Evolutionary conservation across 2,113 vertebrate species (phyloP).

Genomic region (Myrmophylax atrothorax): DNA sequence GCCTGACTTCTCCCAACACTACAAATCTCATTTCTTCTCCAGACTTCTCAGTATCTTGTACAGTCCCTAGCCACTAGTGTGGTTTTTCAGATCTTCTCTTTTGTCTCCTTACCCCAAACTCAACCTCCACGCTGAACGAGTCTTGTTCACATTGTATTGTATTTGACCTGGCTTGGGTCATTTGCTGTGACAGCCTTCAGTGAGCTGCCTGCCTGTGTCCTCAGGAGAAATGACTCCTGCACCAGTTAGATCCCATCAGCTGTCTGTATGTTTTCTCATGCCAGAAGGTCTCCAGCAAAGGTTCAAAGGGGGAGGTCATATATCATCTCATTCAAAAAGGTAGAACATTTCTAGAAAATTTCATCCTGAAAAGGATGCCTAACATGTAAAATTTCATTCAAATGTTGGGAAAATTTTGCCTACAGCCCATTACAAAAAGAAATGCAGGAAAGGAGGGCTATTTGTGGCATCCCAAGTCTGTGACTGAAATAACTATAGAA

Average conservation of each 20-base stretch:
- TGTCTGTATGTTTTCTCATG: background rate
- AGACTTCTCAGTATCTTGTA: background rate
- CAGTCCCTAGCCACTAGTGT: too few species aligned
- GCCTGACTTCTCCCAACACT: background rate
- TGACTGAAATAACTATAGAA: background rate
- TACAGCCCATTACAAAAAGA: background rate
- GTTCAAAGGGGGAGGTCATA: accelerated
- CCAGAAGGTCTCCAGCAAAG: background rate
- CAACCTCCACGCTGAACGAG: background rate
- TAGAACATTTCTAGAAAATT: background rate
- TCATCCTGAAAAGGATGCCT: background rate
- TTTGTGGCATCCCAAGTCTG: background rate
- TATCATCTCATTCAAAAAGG: background rate
- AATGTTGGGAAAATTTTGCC: background rate
- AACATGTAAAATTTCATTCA: background rate
- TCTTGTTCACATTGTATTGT: background rate
- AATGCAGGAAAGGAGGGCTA: background rate
- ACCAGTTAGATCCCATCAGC: background rate
- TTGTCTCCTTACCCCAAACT: background rate
- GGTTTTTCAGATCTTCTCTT: background rate
- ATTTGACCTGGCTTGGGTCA: background rate
- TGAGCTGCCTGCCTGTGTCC: background rate
- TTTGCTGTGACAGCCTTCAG: background rate
- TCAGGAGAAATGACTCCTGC: background rate
- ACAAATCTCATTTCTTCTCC: background rate